A percentile compares a stretch with the other conserved stretches of the same genome.
Evolutionary conservation across 2,113 vertebrate species (phyloP).

Genomic region (Plecotus auritus): DNA sequence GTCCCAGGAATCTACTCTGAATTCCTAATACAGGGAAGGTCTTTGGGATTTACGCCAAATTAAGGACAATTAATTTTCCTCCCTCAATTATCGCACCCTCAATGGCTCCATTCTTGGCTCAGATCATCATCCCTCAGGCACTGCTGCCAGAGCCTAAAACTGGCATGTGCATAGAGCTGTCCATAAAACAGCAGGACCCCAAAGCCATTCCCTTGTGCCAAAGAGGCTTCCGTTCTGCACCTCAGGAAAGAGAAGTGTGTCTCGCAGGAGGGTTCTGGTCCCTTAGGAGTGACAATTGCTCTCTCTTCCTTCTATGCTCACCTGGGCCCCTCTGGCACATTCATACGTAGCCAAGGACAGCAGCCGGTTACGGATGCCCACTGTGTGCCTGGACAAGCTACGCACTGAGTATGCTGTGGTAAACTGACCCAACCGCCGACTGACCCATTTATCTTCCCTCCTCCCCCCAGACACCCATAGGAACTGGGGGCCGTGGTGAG

Average conservation of each 20-base stretch:
- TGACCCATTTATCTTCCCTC: background rate
- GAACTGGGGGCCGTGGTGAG: background rate
- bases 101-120: slow-evolving; percentile 82
- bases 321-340: background rate
- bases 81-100: slow-evolving; percentile 79
- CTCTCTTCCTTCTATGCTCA: background rate
- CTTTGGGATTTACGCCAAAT: slow-evolving; percentile 83
- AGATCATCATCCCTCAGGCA: slow-evolving; percentile 75
- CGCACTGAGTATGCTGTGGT: background rate
- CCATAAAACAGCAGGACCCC: slow-evolving; percentile 72
- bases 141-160: slow-evolving; percentile 73
- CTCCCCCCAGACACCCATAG: background rate
- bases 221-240: background rate
- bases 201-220: slow-evolving; percentile 36
- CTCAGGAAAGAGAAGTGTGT: background rate
- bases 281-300: background rate
- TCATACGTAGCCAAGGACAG: background rate
- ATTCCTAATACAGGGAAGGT: slow-evolving; percentile 77
- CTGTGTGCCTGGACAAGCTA: background rate
- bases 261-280: slow-evolving; percentile 7
- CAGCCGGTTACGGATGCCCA: background rate
- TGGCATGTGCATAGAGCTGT: slow-evolving; percentile 67
- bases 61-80: slow-evolving; percentile 85
- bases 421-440: background rate
- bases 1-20: slow-evolving; percentile 70